Conservation (phyloP, 2,113 vertebrate species). For the Osmerus eperlanus region DNA sequence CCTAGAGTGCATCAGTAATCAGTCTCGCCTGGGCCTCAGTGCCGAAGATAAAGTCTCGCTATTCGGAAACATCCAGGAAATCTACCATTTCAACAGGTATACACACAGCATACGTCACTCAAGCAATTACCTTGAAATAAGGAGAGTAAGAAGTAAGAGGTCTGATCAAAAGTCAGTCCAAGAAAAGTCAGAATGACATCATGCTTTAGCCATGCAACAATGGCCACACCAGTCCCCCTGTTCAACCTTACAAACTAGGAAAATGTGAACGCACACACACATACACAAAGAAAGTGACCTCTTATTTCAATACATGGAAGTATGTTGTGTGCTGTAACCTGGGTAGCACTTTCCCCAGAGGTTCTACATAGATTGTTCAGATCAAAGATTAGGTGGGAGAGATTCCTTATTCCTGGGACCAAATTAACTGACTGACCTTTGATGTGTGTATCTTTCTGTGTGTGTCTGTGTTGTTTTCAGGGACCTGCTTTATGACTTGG, state of each 20-base stretch:
- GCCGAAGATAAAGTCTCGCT: conserved; percentile 85
- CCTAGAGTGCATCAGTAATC: conserved; percentile 87
- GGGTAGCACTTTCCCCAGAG: conserved; percentile 27
- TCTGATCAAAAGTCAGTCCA: not conserved
- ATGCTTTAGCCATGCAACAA: conserved; percentile 2
- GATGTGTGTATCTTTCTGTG: not conserved
- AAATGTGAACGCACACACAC: not conserved
- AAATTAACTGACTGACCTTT: not conserved
- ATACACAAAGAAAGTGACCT: not conserved
- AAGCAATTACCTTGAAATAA: too few relatives aligned
- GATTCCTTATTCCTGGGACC: conserved; percentile 1
- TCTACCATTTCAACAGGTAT: conserved; percentile 95
- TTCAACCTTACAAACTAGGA: not conserved
- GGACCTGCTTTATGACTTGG: conserved; percentile 83
- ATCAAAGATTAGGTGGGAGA: conserved; percentile 36
- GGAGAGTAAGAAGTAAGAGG: too few relatives aligned
- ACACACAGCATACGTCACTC: not conserved
- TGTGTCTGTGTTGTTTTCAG: conserved; percentile 63
- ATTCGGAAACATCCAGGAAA: conserved; percentile 94
- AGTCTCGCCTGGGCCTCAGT: conserved; percentile 81
- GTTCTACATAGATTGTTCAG: conserved; percentile 24
- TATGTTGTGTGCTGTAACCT: conserved; percentile 34
- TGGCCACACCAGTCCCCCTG: not conserved
- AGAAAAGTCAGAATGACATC: not conserved
- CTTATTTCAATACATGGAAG: conserved; percentile 61